phyloP scores from a whole-genome alignment of 92 coral and sea anemone genomes.

The Parazoanthus darwini region DNA sequence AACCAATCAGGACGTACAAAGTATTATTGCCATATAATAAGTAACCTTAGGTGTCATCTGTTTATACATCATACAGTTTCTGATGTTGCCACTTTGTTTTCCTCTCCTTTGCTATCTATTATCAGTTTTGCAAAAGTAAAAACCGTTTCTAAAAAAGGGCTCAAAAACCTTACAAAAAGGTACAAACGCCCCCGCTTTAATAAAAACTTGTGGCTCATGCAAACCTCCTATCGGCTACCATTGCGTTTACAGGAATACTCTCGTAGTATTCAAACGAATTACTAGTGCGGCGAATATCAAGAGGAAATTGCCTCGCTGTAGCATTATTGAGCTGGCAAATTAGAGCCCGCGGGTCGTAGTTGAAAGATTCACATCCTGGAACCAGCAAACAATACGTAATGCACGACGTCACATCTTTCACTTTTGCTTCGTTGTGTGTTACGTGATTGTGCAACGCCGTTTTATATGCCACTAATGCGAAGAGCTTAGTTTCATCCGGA shows the following conservation, averaged over 20 bases:
- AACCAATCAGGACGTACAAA: too few species aligned
- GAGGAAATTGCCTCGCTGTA: slow-evolving; percentile 6
- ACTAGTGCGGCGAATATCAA: neutral
- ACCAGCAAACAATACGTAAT: slow-evolving; percentile 2
- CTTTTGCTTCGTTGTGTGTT: neutral
- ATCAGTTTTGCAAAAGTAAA: too few species aligned
- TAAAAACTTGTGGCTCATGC: neutral
- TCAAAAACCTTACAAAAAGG: too few species aligned
- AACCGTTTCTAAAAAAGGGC: too few species aligned
- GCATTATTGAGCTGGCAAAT: neutral
- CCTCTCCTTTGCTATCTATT: too few species aligned
- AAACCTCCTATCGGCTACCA: neutral
- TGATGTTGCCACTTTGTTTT: too few species aligned
- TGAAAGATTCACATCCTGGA: neutral
- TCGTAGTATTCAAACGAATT: neutral
- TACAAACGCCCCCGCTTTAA: too few species aligned
- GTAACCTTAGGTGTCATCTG: too few species aligned
- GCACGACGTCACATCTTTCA: slow-evolving; percentile 1
- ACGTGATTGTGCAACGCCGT: neutral
- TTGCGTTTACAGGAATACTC: neutral
- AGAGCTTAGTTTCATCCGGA: neutral
- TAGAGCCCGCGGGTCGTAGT: neutral
- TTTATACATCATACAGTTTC: too few species aligned
- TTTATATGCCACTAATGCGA: neutral
- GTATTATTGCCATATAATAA: too few species aligned